phyloP scores from a whole-genome alignment of 2,888 invertebrate genomes.

The Himalopsyche kuldschensis region DNA sequence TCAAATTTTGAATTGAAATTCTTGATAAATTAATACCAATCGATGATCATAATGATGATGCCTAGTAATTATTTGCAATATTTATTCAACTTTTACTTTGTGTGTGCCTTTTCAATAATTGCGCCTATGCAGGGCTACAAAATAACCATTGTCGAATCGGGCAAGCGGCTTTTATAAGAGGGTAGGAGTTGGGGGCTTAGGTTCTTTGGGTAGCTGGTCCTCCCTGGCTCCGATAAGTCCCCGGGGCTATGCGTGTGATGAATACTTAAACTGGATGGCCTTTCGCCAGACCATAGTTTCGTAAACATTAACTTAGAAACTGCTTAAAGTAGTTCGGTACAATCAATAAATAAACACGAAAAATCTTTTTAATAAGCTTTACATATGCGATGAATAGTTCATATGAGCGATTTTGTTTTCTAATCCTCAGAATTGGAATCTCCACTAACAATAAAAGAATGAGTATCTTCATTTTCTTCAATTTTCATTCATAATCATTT shows the following conservation, averaged over 20 bases:
- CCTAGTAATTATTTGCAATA: too few species aligned
- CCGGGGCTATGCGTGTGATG: slow-evolving; percentile 26
- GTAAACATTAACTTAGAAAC: not conserved
- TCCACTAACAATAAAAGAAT: too few species aligned
- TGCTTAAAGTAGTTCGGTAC: not conserved
- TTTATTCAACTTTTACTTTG: too few species aligned
- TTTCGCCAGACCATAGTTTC: not conserved
- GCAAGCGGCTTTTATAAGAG: not conserved
- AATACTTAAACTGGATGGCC: slow-evolving; percentile 23
- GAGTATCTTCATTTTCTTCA: too few species aligned
- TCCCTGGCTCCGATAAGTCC: slow-evolving; percentile 23
- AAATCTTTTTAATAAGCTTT: not conserved
- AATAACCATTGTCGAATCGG: not conserved
- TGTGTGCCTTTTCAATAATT: not conserved
- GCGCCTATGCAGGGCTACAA: not conserved
- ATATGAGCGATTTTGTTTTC: too few species aligned
- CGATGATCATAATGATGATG: too few species aligned
- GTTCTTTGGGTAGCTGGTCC: not conserved
- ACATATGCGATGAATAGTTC: too few species aligned
- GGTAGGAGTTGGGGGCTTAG: not conserved
- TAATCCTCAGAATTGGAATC: too few species aligned
- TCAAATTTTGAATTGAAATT: too few species aligned
- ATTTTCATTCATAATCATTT: too few species aligned
- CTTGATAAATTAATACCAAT: too few species aligned
- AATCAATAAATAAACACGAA: not conserved